Base-by-base conservation (phyloP, 2,797 vertebrate species). In the Phalanger gymnotis region DNA sequence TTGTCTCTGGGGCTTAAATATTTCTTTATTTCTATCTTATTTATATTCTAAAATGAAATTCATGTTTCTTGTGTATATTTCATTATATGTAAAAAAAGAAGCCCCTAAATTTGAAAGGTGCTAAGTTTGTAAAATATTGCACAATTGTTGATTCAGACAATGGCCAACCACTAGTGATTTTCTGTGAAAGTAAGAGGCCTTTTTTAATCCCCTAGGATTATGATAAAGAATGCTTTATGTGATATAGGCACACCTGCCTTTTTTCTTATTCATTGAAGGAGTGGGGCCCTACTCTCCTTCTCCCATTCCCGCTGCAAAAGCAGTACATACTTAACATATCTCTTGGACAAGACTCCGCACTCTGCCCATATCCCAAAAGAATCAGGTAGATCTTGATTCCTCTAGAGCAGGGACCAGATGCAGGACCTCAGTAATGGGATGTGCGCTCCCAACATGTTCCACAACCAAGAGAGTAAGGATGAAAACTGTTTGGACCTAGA, bases 41-140 rank as follows among this genome's bases (percentile, higher is more conserved):
- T 97, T 97, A 92, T 30, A 0, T 0, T 81, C 54, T 55, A 94
- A 94, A 89, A 51, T 94, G 51, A 61, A 94, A 95, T 92, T 92
- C 10, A 58, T 90, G 52, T 3, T 90, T 97, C 54, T 92, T 51
- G 12, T 27, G 95, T 22, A 2, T 56, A 97, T 87, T 96, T 95
- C 14, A 94, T 95, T 54, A 96, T 93, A 94, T 95, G 2, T 28
- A 1, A 97, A 94, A 55, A 93, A 58, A 58, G 31, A n/a, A 73
- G n/a, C 2, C 16, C 53, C 31, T 81, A 96, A 93, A 11, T 94
- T 30, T 90, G 92, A 95, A 96, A 95, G 94, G 90, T 3, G 58
- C 58, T 40, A 25, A 5, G 0, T 96, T 96, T 97, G 47, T 95
- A 96, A 96, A 97, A 95, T 52, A 5, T 2, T 53, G 11, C 0